Base-by-base conservation (phyloP, 1,140 invertebrate species). In the Harlomillsia oculata region DNA sequence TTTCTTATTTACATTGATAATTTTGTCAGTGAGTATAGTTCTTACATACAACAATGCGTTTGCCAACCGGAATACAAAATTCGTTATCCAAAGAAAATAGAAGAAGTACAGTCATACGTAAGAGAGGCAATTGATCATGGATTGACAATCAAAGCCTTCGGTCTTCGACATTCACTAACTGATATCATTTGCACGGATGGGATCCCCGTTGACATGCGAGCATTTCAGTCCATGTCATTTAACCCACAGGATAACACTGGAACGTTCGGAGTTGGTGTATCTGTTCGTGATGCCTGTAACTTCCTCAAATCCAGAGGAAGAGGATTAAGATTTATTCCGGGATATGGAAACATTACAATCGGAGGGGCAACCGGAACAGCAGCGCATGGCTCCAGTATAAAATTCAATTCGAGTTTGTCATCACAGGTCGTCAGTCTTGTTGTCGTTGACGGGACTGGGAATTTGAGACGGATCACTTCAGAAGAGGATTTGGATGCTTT, bases 291-390 rank as follows among this genome's bases (percentile, higher is more conserved):
- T 16, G 30, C 39, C 16, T 23, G 36, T 13, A 36, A 50, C 18
- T 16, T n/a, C 11, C 39, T 50, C 28, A 32, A 48, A 6, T 21
- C 9, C 1, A 2, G 23, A 48, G 29, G 29, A 8, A 48, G 29
- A 20, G 45, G 28, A 21, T 20, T 48, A 9, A 29, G 30, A 21
- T 32, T 32, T 21, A 23, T 48, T 23, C 45, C 45, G 1, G 25
- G 28, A 14, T 48, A 48, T 16, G 50, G 49, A 16, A 55, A 55
- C 9, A 53, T 62, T 9, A 56, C 60, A n/a, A n/a, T n/a, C n/a
- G n/a, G n/a, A n/a, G n/a, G 60, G 13, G 60, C 60, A 34, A 50
- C 57, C 3, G 60, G 54, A 0, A 48, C 49, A 28, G 60, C 54
- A 29, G 55, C 54, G 34, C 54, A 54, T 40, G 60, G 54, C 0